A percentile compares a stretch with the other conserved stretches of the same genome.
Evolutionary conservation across 2,797 vertebrate species (phyloP).

Genomic region (Mastacembelus armatus): DNA sequence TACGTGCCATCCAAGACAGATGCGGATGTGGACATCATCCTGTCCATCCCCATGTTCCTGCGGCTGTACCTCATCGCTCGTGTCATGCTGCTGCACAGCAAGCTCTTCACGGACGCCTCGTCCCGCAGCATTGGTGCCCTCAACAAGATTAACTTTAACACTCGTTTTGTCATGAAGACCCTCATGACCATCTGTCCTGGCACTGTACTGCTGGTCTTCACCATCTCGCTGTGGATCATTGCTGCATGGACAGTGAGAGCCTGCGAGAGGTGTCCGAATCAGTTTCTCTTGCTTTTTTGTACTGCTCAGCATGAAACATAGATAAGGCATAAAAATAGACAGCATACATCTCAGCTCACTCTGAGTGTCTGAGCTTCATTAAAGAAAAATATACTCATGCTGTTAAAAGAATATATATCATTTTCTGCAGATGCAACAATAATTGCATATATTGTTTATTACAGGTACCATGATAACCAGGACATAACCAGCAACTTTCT

Average conservation of each 20-base stretch:
- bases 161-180: constrained; percentile 99
- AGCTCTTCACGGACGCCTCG: constrained; percentile 99
- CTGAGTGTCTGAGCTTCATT: constrained; percentile 33
- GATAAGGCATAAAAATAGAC: constrained; percentile 73
- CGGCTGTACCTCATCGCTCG: constrained; percentile 99
- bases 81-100: constrained; percentile 99
- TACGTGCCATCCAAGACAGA: constrained; percentile 95
- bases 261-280: constrained; percentile 94
- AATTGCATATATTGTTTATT: constrained; percentile 63
- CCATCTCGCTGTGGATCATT: constrained; percentile 99
- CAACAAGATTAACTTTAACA: constrained; percentile 99
- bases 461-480: constrained; percentile 97
- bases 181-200: constrained; percentile 99
- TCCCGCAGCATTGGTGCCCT: constrained; percentile 99
- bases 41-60: constrained; percentile 99
- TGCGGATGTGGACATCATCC: constrained; percentile 99
- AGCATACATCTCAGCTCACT: constrained; percentile 32
- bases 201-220: constrained; percentile 99
- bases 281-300: constrained; percentile 60
- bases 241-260: constrained; percentile 99
- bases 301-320: constrained; percentile 69
- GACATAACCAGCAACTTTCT: constrained; percentile 99
- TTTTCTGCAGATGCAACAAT: constrained; percentile 21
- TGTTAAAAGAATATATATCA: no score
- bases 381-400: no score